Evolutionary conservation across 2,113 vertebrate species (phyloP), one percentile per base, ranked within the genome.

Genomic region (Oriolus oriolus): DNA sequence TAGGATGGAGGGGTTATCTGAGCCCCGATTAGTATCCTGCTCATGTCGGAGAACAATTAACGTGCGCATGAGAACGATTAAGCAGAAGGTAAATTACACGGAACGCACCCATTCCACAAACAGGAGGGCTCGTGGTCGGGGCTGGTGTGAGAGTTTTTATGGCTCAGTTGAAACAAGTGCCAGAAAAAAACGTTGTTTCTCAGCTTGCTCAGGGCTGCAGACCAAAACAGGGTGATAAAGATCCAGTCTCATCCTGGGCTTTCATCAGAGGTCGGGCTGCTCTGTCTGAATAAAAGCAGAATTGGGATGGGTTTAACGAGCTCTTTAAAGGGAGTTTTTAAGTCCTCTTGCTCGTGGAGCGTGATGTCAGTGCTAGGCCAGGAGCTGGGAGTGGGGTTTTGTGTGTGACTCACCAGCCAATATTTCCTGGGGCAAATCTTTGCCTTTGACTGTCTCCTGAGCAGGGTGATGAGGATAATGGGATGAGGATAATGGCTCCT

Each of bases 1-100:
- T 81, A 94, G 73, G 77, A 81, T 47, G 44, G 64, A 85, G 88
- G 87, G 95, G 91, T 96, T 94, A 92, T 88, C 80, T 31, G 77
- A 87, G 87, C 74, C 89, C 66, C 28, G 26, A 91, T 92, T 94
- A 96, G 93, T 66, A 86, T 30, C 85, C 56, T 41, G 61, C 88
- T 94, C 92, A 17, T 95, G 83, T 11, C 57, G 92, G 79, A 80
- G 94, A 68, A 87, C 96, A 97, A 95, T 96, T 95, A 97, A 94
- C 31, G 15, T 64, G 88, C 61, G 91, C 89, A 76, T 57, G 80
- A 90, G 95, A 92, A 93, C 10, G 83, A 92, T 95, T 94, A 85
- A 91, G 54, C 89, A 93, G 95, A 92, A 95, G 87, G 96, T 89
- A 94, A 95, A 95, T 84, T 42, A 86, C 52, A 57, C 12, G 17